Percentiles rank a stretch among this genome's conserved stretches.
Conservation (phyloP, 92 coral and sea anemone species). For the Phenganax stokvisi region DNA sequence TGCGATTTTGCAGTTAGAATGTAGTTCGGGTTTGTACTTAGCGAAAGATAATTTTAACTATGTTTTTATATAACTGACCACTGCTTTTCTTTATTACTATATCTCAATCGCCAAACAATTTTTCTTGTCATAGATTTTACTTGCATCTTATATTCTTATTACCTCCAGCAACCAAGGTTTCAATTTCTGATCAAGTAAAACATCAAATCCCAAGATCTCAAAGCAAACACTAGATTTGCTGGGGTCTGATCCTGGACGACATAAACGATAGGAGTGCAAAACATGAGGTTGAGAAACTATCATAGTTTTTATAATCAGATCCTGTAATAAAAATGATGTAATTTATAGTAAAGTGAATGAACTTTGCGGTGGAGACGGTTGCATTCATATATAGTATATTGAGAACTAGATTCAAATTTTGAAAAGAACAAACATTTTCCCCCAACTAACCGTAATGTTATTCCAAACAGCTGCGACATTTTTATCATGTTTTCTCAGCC, state of each 20-base stretch:
- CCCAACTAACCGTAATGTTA: conserved; percentile 61
- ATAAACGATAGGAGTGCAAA: conserved; percentile 89
- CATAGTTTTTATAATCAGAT: conserved; percentile 80
- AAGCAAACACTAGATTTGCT: conserved; percentile 90
- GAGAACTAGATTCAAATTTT: background rate
- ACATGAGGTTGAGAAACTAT: conserved; percentile 92
- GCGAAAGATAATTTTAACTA: too few species aligned
- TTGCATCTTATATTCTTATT: background rate
- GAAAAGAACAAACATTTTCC: background rate
- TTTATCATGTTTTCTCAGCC: conserved; percentile 76
- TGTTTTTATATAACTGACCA: too few species aligned
- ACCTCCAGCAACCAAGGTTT: conserved; percentile 96
- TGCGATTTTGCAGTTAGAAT: too few species aligned
- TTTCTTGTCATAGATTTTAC: background rate
- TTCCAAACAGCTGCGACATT: conserved; percentile 77
- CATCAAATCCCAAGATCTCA: conserved; percentile 89
- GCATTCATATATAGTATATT: too few species aligned
- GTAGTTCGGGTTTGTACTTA: too few species aligned
- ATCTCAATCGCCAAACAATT: background rate
- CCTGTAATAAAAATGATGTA: conserved; percentile 46
- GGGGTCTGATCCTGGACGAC: conserved; percentile 75
- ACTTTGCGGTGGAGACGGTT: background rate
- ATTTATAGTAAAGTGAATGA: background rate
- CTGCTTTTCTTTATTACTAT: too few species aligned
- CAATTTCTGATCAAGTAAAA: conserved; percentile 77